These are phyloP conservation scores for Periparus ater DNA, from an alignment of 2,797 vertebrate genomes.

Conservation along the genomic window DNA sequence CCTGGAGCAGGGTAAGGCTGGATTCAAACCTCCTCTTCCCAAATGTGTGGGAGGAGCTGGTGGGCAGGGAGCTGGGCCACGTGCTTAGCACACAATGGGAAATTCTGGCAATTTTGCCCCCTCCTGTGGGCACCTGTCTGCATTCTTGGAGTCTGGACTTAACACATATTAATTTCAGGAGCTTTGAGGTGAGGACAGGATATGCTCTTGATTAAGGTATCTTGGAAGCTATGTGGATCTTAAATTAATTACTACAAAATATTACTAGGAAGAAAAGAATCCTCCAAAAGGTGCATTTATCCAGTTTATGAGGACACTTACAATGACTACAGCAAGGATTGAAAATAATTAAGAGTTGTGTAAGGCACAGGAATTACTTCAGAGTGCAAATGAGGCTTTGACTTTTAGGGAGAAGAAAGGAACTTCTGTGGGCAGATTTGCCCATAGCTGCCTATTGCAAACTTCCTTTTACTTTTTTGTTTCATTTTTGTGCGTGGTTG, in stretches of 20 bases:
- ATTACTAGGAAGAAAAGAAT: not conserved
- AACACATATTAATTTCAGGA: rapidly evolving
- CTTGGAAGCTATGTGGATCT: not conserved
- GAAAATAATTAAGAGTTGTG: not conserved
- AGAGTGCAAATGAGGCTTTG: not conserved
- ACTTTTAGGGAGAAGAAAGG: not conserved
- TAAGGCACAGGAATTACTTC: not conserved
- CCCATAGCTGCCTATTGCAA: not conserved
- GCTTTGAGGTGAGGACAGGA: not conserved
- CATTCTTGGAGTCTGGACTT: not conserved
- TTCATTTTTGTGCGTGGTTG: not conserved
- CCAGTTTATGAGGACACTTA: not conserved
- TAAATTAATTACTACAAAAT: not conserved
- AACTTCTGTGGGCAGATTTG: not conserved
- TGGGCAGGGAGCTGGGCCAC: not conserved
- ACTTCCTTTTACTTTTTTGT: not conserved
- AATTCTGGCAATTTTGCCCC: not conserved
- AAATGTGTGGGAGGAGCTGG: not conserved
- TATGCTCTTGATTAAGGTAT: not conserved
- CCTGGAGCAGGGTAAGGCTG: not conserved
- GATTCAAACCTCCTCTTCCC: not conserved
- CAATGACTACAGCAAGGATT: not conserved
- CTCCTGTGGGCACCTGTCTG: not conserved
- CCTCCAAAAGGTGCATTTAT: not conserved
- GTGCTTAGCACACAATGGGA: not conserved